A percentile compares a stretch with the other conserved stretches of the same genome.
Conservation (phyloP, 1,140 invertebrate genomes). For the Drosophila ficusphila region DNA sequence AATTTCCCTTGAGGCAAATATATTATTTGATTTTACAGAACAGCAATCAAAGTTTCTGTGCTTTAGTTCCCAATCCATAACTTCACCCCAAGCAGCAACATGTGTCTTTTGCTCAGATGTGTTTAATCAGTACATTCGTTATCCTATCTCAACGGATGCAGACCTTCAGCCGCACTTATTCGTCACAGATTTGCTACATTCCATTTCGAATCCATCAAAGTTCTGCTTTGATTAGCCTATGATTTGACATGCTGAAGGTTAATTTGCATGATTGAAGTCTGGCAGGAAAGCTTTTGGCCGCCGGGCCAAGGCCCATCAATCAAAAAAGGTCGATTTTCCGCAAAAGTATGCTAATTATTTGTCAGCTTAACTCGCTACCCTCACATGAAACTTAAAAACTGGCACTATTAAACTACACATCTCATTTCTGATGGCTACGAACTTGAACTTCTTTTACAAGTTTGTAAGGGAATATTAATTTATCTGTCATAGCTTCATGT, state of each 20-base stretch:
- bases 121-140: neutral
- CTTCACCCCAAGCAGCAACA: no score
- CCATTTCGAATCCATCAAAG: slow-evolving; percentile 34
- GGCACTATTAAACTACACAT: neutral
- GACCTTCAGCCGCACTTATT: slow-evolving; percentile 4
- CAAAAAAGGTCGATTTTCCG: slow-evolving; percentile 37
- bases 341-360: slow-evolving; percentile 41
- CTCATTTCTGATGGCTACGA: neutral
- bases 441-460: neutral
- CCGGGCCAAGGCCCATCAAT: slow-evolving; percentile 20
- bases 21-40: no score
- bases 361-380: slow-evolving; percentile 4
- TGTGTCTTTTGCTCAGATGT: neutral
- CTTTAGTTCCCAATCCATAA: no score
- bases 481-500: neutral
- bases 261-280: slow-evolving; percentile 42
- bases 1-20: neutral
- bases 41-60: no score
- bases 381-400: neutral
- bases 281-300: slow-evolving; percentile 2
- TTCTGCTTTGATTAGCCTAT: slow-evolving; percentile 27
- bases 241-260: slow-evolving; percentile 41
- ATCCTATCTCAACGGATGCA: slow-evolving; percentile 26
- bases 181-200: slow-evolving; percentile 1
- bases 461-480: neutral